phyloP scores from a whole-genome alignment of 2,113 vertebrate species.

The Tragulus kanchil region DNA sequence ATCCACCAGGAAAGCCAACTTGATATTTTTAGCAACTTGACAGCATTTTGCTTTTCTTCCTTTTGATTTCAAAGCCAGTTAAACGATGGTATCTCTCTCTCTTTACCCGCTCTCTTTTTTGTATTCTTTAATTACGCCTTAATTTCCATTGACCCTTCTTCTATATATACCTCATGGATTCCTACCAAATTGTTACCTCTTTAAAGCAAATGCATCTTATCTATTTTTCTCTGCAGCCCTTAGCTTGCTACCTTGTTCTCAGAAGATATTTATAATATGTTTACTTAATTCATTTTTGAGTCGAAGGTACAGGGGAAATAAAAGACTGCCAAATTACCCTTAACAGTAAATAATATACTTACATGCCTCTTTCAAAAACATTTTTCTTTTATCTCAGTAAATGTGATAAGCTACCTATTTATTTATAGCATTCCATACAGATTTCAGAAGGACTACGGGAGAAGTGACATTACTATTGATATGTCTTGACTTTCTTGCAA shows the following conservation, averaged over 20 bases:
- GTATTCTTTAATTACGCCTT: neutral
- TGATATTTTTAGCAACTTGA: neutral
- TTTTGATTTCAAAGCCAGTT: neutral
- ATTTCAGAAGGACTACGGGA: neutral
- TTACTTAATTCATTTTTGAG: neutral
- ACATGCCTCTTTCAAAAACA: neutral
- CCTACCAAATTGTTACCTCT: neutral
- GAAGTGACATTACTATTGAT: constrained; percentile 58
- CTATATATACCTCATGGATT: neutral
- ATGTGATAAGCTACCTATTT: neutral
- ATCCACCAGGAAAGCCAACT: neutral
- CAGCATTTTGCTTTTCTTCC: neutral
- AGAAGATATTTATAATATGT: neutral
- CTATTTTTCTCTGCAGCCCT: neutral
- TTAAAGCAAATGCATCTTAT: neutral
- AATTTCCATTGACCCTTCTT: neutral
- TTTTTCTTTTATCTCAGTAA: constrained; percentile 49
- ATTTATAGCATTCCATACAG: constrained; percentile 24
- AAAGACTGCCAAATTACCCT: neutral
- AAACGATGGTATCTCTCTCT: neutral
- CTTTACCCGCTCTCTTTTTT: accelerated
- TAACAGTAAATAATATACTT: constrained; percentile 22
- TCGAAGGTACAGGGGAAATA: neutral
- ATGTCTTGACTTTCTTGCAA: constrained; percentile 53
- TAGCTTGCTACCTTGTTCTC: neutral